These are phyloP conservation scores for Myotis vivesi DNA, from an alignment of 2,797 vertebrate species.

Conservation along the genomic window DNA sequence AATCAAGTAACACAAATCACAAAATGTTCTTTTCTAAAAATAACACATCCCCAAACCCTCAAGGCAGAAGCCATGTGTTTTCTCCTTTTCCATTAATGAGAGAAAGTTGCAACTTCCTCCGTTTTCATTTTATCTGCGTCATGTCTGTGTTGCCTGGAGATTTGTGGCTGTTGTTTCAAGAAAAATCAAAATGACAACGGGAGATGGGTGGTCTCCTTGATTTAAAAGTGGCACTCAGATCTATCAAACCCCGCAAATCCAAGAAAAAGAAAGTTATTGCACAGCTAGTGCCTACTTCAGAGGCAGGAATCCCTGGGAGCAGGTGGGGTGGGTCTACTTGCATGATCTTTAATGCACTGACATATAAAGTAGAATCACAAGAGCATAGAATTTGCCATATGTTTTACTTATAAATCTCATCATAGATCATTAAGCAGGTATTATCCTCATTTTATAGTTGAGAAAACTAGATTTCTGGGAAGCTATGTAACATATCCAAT, in stretches of 20 bases:
- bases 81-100: slow-evolving; percentile 59
- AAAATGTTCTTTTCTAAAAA: slow-evolving; percentile 75
- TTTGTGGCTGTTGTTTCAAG: slow-evolving; percentile 65
- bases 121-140: slow-evolving; percentile 30
- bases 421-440: neutral
- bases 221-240: slow-evolving; percentile 63
- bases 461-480: neutral
- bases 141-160: slow-evolving; percentile 53
- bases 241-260: neutral
- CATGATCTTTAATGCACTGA: neutral
- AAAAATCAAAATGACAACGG: slow-evolving; percentile 64
- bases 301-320: neutral
- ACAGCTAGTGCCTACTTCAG: neutral
- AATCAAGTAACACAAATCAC: slow-evolving; percentile 68
- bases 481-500: neutral
- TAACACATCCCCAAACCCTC: slow-evolving; percentile 33
- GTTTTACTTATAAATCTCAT: neutral
- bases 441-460: neutral
- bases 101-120: slow-evolving; percentile 35
- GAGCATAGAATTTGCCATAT: neutral
- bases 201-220: slow-evolving; percentile 58
- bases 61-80: neutral
- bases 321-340: neutral
- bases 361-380: neutral
- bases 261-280: neutral